Evolutionary conservation across 2,113 vertebrate genomes (phyloP).

Genomic region (Eudorcas thomsonii): DNA sequence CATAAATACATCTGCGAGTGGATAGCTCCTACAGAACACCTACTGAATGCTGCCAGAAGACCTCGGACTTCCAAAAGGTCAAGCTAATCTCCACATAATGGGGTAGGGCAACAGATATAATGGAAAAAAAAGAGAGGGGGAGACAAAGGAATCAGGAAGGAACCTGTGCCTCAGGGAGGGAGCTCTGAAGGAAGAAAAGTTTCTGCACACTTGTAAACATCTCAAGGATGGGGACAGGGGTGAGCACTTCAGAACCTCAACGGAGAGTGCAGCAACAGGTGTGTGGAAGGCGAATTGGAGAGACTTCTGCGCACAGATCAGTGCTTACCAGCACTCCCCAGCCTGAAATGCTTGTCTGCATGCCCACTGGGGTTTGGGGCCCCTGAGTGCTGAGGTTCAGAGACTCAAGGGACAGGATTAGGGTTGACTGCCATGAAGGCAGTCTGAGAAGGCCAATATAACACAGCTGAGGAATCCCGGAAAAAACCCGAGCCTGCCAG

Average conservation of each 20-base stretch:
- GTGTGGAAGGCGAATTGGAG: not conserved
- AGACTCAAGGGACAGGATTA: not conserved
- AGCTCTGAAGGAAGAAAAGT: not conserved
- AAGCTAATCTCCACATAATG: not conserved
- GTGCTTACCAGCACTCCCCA: not conserved
- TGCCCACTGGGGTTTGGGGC: not conserved
- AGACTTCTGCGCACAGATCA: not conserved
- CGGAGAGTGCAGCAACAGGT: not conserved
- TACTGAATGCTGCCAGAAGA: not conserved
- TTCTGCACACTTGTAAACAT: not conserved
- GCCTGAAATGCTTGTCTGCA: not conserved
- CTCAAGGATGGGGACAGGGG: not conserved
- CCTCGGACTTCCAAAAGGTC: not conserved
- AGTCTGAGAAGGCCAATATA: not conserved
- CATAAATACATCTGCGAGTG: not conserved
- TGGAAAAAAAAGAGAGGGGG: not conserved
- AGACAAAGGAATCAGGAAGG: not conserved
- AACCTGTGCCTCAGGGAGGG: not conserved
- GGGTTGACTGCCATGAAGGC: not conserved
- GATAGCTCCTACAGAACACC: not conserved
- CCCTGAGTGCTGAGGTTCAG: not conserved
- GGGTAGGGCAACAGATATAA: not conserved
- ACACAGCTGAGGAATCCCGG: not conserved
- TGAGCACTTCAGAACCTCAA: not conserved
- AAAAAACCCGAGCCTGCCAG: not conserved